Base-by-base conservation (phyloP, 2,888 invertebrate species). In the Pristionchus exspectatus region DNA sequence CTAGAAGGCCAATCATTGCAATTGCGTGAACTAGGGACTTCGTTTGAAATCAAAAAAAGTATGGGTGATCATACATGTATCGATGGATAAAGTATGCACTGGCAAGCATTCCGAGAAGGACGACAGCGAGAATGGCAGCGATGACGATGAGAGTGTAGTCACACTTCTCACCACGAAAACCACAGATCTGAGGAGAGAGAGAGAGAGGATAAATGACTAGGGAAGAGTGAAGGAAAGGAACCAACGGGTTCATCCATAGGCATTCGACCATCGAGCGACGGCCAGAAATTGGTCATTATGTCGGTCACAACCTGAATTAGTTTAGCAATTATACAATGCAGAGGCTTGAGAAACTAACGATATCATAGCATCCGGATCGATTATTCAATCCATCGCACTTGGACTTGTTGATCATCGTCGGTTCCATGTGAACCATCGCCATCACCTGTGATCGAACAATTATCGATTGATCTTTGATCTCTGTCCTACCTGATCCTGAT, bases 361-460 rank as follows among this genome's bases (percentile, higher is more conserved):
- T 92, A 63, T 93, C 92, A 89, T 92, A 93, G 81, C 93, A 93
- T 24, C 92, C 92, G 0, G 92, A 90, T 74, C 92, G 91, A 87
- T 93, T 93, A 12, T 90, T 86, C 4, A 93, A 38, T 69, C 92
- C 92, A 87, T 93, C 92, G 84, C 93, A 93, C 50, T 87, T 87
- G 1, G 50, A 66, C 21, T 91, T 91, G 7, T 92, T 91, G 12
- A 93, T 69, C 91, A 93, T 91, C 69, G 92, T 92, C 30, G 93
- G 93, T 54, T 93, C 92, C 92, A 93, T 92, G 88, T 92, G 90
- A 18, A 92, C 93, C 92, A 93, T 92, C 16, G 92, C 90, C 87
- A 92, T 89, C 4, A 92, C 93, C 91, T 90, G n/a, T 9, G 21
- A 50, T 27, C 50, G 81, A 2, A 0, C 24, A 4, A 50, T 9